These are phyloP conservation scores for Teleogryllus occipitalis DNA, from an alignment of 1,140 invertebrate genomes.

Conservation along the genomic window DNA sequence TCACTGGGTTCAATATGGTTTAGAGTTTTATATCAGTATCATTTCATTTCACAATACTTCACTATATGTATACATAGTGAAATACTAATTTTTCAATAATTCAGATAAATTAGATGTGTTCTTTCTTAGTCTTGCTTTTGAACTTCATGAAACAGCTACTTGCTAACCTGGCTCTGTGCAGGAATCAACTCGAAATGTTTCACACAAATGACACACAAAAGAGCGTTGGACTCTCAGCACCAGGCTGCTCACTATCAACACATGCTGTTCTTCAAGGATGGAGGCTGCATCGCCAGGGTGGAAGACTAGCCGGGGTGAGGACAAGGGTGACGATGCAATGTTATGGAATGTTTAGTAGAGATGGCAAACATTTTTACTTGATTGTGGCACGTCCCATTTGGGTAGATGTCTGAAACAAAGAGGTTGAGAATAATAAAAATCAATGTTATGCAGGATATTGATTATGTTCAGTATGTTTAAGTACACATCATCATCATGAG, in stretches of 20 bases:
- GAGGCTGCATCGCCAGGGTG: not conserved
- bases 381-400: not conserved
- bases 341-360: not conserved
- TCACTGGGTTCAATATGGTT: too few species aligned
- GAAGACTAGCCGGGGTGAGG: not conserved
- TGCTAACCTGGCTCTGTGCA: not conserved
- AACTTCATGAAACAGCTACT: not conserved
- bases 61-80: not conserved
- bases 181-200: not conserved
- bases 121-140: not conserved
- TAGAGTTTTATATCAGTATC: too few species aligned
- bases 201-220: not conserved
- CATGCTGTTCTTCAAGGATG: not conserved
- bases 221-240: not conserved
- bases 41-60: not conserved
- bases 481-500: too few species aligned
- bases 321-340: not conserved
- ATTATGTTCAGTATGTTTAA: too few species aligned
- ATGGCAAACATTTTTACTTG: not conserved
- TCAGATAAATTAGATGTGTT: not conserved
- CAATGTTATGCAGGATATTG: too few species aligned
- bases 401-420: not conserved
- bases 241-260: not conserved
- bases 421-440: not conserved
- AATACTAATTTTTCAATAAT: not conserved